Evolutionary conservation across 2,888 invertebrate species (phyloP).

Genomic region (Resseliella maxima): DNA sequence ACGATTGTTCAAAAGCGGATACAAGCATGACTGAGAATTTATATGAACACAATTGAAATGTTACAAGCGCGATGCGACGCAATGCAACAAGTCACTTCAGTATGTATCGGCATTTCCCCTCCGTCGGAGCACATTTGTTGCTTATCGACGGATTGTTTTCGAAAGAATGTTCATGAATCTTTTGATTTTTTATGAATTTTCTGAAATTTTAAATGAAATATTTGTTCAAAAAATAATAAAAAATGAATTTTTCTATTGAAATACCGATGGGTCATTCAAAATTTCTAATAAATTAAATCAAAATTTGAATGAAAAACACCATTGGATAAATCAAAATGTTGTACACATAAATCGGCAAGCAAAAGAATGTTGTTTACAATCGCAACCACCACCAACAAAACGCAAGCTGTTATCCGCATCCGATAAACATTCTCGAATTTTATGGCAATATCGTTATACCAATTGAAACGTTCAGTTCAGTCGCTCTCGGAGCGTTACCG

Average conservation of each 20-base stretch:
- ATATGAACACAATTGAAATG: not conserved
- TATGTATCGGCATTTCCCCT: constrained; percentile 37
- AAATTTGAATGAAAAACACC: not conserved
- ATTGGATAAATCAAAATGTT: not conserved
- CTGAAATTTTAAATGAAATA: too few species aligned
- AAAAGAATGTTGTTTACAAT: constrained; percentile 38
- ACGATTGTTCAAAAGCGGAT: too few species aligned
- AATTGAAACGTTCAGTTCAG: constrained; percentile 61
- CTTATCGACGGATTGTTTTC: not conserved
- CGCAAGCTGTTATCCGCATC: not conserved
- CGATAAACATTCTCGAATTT: not conserved
- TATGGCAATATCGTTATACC: not conserved
- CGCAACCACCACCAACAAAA: not conserved
- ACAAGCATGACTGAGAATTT: not conserved
- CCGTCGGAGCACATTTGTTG: constrained; percentile 18
- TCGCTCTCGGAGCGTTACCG: constrained; percentile 67
- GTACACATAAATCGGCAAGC: too few species aligned
- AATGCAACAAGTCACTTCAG: constrained; percentile 47
- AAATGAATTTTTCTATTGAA: too few species aligned
- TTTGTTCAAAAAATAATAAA: too few species aligned
- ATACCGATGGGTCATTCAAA: too few species aligned
- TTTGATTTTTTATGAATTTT: too few species aligned
- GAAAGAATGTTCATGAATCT: too few species aligned
- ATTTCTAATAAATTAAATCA: not conserved
- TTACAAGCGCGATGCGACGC: not conserved